Evolutionary conservation across 2,797 vertebrate genomes (phyloP).

Genomic region (Cheirogaleus major): DNA sequence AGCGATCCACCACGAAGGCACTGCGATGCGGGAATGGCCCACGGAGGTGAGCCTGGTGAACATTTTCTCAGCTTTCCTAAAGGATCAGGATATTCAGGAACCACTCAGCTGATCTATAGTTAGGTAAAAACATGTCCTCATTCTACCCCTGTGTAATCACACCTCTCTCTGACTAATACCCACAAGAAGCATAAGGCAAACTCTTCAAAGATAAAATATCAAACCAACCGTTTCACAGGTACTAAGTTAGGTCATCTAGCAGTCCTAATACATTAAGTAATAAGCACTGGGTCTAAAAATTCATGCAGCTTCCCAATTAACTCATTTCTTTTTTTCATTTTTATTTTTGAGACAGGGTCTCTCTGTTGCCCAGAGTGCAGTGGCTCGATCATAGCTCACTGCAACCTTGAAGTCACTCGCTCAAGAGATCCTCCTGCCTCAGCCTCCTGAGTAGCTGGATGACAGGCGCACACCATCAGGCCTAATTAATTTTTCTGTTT

Average conservation of each 20-base stretch:
- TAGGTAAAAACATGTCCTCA: fast-evolving
- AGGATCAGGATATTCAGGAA: neutral
- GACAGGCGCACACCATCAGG: neutral
- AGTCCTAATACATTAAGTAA: neutral
- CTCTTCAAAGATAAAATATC: neutral
- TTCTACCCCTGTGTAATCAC: neutral
- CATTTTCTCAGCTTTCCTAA: neutral
- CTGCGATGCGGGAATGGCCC: fast-evolving
- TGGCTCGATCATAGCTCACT: neutral
- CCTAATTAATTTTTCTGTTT: neutral
- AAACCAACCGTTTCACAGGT: neutral
- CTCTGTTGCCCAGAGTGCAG: neutral
- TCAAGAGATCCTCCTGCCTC: neutral
- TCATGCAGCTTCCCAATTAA: neutral
- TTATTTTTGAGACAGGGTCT: neutral
- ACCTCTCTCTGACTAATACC: neutral
- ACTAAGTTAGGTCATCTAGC: neutral
- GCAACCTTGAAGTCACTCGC: neutral
- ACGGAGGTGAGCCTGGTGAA: fast-evolving
- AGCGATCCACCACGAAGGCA: neutral
- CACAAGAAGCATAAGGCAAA: neutral
- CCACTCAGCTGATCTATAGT: neutral
- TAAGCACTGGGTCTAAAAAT: neutral
- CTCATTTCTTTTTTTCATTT: neutral
- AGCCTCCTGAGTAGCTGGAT: neutral